Conservation (phyloP, 2,797 vertebrate genomes). For the Sebastes baramenuke region DNA sequence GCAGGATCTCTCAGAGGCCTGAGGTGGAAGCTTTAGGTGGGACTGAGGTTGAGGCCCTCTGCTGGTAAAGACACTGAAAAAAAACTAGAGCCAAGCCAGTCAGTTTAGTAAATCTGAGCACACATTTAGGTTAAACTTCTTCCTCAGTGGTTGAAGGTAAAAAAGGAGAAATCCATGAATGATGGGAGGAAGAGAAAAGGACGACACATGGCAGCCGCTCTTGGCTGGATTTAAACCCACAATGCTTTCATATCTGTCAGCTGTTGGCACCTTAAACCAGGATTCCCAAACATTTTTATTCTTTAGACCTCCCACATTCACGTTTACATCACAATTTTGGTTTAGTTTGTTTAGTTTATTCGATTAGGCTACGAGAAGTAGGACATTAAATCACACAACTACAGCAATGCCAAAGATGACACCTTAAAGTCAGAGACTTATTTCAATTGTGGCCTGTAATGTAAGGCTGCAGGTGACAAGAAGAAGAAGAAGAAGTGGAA, state of each 20-base stretch:
- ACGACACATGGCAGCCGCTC: background rate
- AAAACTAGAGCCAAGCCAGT: background rate
- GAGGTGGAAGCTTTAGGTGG: background rate
- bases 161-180: background rate
- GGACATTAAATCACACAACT: background rate
- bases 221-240: background rate
- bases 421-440: background rate
- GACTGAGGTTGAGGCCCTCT: constrained; percentile 16
- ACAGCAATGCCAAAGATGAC: background rate
- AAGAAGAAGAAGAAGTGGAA: too few relatives aligned
- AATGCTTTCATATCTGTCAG: background rate
- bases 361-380: background rate
- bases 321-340: background rate
- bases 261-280: constrained; percentile 1
- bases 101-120: background rate
- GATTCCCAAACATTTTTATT: constrained; percentile 20
- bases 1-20: constrained; percentile 36
- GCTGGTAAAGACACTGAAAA: background rate
- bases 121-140: background rate
- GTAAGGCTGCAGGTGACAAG: background rate
- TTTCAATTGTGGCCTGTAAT: background rate
- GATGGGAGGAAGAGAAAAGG: background rate
- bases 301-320: constrained; percentile 4
- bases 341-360: background rate
- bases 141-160: background rate